These are phyloP conservation scores for Eupleurogrammus muticus DNA, from an alignment of 2,797 vertebrate genomes.

Conservation along the genomic window DNA sequence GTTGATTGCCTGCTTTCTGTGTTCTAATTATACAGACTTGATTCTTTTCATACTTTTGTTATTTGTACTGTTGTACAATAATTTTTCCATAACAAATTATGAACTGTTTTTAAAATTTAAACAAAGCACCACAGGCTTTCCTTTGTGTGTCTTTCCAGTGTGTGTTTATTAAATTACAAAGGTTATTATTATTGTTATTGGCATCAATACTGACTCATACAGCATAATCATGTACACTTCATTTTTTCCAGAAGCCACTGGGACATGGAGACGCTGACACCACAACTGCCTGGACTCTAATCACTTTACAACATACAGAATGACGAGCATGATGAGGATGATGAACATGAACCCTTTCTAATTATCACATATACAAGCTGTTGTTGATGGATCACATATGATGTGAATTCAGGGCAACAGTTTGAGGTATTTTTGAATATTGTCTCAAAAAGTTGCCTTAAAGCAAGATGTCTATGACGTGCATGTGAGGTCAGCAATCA, in stretches of 20 bases:
- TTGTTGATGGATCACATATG: not conserved
- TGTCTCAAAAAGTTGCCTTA: not conserved
- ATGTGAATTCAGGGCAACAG: not conserved
- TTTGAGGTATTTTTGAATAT: not conserved
- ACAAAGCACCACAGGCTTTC: slow-evolving; percentile 11
- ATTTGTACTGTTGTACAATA: too few species aligned
- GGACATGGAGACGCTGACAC: slow-evolving; percentile 46
- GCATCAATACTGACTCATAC: slow-evolving; percentile 65
- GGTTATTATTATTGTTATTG: slow-evolving; percentile 56
- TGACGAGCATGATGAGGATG: slow-evolving; percentile 31
- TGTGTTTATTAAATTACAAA: slow-evolving; percentile 84
- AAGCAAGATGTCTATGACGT: too few species aligned
- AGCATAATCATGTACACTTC: slow-evolving; percentile 48
- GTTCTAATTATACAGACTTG: too few species aligned
- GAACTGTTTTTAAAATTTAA: not conserved
- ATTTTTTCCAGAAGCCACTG: slow-evolving; percentile 33
- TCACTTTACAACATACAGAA: slow-evolving; percentile 64
- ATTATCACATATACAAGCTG: slow-evolving; percentile 30
- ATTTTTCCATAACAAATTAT: not conserved
- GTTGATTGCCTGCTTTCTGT: too few species aligned
- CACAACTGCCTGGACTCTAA: slow-evolving; percentile 55
- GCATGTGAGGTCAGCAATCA: too few species aligned
- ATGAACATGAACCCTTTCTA: slow-evolving; percentile 22
- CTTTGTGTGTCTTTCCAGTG: slow-evolving; percentile 62
- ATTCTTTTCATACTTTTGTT: too few species aligned